phyloP scores from a whole-genome alignment of 2,113 vertebrate genomes.

The Gopherus evgoodei region DNA sequence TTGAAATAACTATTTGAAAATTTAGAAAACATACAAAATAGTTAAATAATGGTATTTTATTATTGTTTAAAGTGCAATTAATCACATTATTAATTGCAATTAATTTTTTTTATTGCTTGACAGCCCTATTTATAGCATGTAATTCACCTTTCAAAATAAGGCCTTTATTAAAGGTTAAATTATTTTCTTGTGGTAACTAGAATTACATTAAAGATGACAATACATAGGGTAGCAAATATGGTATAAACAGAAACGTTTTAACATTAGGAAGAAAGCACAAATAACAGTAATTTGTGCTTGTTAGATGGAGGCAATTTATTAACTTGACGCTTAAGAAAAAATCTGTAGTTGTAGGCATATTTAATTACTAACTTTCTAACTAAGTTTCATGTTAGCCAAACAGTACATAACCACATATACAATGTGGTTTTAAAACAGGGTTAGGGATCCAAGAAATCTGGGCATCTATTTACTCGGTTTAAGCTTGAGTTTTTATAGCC shows the following conservation, averaged over 20 bases:
- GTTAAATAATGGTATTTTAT: too few relatives aligned
- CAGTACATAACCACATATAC: slow-evolving; percentile 69
- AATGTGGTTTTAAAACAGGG: slow-evolving; percentile 44
- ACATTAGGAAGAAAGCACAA: background rate
- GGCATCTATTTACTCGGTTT: slow-evolving; percentile 7
- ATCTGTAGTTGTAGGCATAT: slow-evolving; percentile 32
- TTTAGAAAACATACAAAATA: too few relatives aligned
- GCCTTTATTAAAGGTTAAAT: background rate
- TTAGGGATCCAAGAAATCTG: slow-evolving; percentile 56
- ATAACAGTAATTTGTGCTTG: background rate
- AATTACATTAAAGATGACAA: background rate
- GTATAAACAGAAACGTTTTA: background rate
- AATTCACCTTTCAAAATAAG: background rate
- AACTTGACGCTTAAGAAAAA: background rate
- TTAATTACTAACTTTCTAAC: slow-evolving; percentile 60
- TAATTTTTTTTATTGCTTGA: too few relatives aligned
- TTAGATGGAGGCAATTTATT: background rate
- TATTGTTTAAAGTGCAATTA: too few relatives aligned
- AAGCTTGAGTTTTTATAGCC: background rate
- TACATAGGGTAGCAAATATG: slow-evolving; percentile 3
- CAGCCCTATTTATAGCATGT: background rate
- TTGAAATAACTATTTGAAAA: too few relatives aligned
- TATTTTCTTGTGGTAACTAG: background rate
- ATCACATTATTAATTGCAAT: too few relatives aligned
- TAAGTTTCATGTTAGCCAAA: slow-evolving; percentile 71